These are phyloP conservation scores for Temnothorax unifasciatus DNA, from an alignment of 2,888 invertebrate species.

Conservation along the genomic window DNA sequence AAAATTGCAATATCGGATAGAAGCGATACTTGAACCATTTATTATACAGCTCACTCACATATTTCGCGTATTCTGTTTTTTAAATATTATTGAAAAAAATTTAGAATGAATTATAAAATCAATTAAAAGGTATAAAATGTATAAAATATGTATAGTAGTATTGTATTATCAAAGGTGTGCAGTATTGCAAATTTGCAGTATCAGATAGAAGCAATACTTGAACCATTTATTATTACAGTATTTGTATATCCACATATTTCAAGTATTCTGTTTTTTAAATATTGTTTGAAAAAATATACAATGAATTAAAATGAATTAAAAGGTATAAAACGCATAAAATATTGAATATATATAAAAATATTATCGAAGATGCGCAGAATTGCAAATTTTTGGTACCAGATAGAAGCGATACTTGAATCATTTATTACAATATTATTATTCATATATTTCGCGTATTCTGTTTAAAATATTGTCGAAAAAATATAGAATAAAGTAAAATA, in stretches of 20 bases:
- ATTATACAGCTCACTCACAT: not conserved
- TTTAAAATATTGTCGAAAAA: too few species aligned
- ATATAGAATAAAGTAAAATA: too few species aligned
- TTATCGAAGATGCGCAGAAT: not conserved
- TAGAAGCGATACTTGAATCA: too few species aligned
- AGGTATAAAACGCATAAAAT: not conserved
- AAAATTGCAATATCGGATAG: not conserved
- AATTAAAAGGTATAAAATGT: not conserved
- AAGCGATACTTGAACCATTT: not conserved
- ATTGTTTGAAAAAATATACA: not conserved
- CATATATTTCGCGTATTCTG: too few species aligned
- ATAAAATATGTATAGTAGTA: not conserved
- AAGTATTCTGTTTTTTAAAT: not conserved
- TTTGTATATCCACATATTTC: not conserved
- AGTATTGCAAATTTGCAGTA: not conserved
- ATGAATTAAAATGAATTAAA: not conserved
- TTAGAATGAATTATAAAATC: not conserved
- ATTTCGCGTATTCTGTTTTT: not conserved
- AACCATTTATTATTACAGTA: not conserved
- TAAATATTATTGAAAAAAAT: not conserved
- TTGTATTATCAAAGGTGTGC: not conserved
- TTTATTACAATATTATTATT: too few species aligned
- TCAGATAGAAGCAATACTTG: not conserved
- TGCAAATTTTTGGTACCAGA: too few species aligned
- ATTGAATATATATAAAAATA: not conserved